phyloP scores from a whole-genome alignment of 2,797 vertebrate species.

The Hyperoplus immaculatus region DNA sequence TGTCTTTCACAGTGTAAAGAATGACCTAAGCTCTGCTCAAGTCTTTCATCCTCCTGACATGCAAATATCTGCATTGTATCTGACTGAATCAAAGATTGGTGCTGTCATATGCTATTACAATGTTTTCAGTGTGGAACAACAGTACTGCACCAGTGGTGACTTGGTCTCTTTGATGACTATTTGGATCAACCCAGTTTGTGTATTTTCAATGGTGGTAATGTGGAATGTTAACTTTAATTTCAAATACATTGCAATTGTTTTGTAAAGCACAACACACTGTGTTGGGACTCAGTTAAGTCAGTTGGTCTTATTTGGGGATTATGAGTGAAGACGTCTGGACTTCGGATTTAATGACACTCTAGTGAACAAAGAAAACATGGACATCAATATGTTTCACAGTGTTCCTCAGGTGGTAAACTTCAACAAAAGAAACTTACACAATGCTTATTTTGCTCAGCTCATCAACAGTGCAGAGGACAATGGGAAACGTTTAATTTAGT shows the following conservation, averaged over 20 bases:
- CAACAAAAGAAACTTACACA: neutral
- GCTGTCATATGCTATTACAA: constrained; percentile 44
- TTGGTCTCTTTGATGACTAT: constrained; percentile 19
- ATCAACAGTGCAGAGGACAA: neutral
- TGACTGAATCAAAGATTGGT: constrained; percentile 41
- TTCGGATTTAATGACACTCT: constrained; percentile 41
- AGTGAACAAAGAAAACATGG: constrained; percentile 18
- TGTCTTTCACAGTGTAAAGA: constrained; percentile 59
- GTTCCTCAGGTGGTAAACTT: neutral
- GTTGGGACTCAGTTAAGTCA: constrained; percentile 17
- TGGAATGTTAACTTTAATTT: neutral
- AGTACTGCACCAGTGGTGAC: constrained; percentile 6
- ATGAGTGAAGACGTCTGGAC: constrained; percentile 20
- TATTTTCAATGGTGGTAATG: neutral
- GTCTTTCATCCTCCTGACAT: constrained; percentile 50
- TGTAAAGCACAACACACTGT: neutral
- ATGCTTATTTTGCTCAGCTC: neutral
- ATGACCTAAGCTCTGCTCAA: constrained; percentile 41
- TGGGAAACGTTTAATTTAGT: neutral
- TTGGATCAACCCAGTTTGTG: constrained; percentile 9
- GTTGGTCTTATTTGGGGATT: constrained; percentile 25
- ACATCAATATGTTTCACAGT: neutral
- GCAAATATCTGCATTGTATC: constrained; percentile 55
- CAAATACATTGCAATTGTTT: neutral
- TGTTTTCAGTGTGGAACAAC: constrained; percentile 33